Conservation (phyloP, 2,797 vertebrate genomes). For the Taeniopygia guttata region DNA sequence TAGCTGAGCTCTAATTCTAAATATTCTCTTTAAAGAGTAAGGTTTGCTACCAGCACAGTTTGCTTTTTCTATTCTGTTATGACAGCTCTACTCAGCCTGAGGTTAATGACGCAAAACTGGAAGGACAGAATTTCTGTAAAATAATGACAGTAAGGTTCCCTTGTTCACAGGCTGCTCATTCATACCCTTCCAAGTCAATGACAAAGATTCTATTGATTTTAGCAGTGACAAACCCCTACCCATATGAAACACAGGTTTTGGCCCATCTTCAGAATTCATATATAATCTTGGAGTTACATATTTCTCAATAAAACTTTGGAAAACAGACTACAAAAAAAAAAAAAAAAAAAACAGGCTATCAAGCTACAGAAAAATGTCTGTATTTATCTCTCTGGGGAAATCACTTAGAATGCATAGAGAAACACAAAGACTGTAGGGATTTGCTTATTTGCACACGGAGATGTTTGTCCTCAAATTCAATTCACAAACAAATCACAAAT, state of each 20-base stretch:
- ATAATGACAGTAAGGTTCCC: not conserved
- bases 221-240: not conserved
- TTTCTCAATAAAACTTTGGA: not conserved
- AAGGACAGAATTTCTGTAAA: not conserved
- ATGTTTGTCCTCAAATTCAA: not conserved
- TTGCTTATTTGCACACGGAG: not conserved
- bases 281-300: not conserved
- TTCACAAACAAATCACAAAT: not conserved
- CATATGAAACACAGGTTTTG: not conserved
- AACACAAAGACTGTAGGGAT: not conserved
- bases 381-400: not conserved
- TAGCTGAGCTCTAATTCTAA: not conserved
- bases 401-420: not conserved
- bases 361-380: not conserved
- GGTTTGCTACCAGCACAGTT: not conserved
- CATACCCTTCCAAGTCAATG: not conserved
- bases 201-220: conserved; percentile 15
- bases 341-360: not conserved
- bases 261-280: not conserved
- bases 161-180: conserved; percentile 14
- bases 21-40: not conserved
- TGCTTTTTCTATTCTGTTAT: not conserved
- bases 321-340: not conserved
- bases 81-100: conserved; percentile 6
- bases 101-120: not conserved